phyloP scores from a whole-genome alignment of 2,888 invertebrate species.

The Glaucopsyche alexis region DNA sequence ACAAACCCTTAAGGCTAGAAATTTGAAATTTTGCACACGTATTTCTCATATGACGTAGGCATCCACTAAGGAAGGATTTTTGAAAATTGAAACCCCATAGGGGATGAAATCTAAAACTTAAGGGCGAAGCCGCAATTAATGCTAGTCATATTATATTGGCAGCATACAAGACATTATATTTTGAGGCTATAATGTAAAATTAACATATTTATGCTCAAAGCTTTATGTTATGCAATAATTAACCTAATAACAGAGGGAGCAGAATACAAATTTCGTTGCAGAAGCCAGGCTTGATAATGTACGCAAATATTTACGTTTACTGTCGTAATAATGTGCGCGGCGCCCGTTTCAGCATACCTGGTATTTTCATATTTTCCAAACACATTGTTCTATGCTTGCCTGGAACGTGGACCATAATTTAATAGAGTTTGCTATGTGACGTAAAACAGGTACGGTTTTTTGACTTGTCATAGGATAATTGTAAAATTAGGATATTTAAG shows the following conservation, averaged over 20 bases:
- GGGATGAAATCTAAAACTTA: too few relatives aligned
- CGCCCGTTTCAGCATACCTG: background rate
- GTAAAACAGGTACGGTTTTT: background rate
- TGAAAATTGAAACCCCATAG: too few relatives aligned
- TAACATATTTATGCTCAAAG: background rate
- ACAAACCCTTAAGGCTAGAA: too few relatives aligned
- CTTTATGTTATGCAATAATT: conserved; percentile 1
- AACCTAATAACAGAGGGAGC: conserved; percentile 12
- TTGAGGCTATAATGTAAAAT: conserved; percentile 11
- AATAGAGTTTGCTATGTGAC: background rate
- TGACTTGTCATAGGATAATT: background rate
- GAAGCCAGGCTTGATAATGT: conserved; percentile 7
- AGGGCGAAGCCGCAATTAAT: too few relatives aligned
- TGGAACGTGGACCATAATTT: background rate
- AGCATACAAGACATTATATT: background rate
- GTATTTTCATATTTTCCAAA: conserved; percentile 9
- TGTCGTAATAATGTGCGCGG: background rate
- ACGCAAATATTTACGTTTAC: conserved; percentile 14
- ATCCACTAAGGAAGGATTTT: too few relatives aligned
- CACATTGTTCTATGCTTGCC: conserved; percentile 9
- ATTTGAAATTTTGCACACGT: too few relatives aligned
- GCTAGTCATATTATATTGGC: background rate
- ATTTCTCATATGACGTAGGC: too few relatives aligned
- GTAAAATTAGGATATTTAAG: too few relatives aligned
- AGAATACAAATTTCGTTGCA: background rate